Base-by-base conservation (phyloP, 2,113 vertebrate species). In the Barbus barbus region DNA sequence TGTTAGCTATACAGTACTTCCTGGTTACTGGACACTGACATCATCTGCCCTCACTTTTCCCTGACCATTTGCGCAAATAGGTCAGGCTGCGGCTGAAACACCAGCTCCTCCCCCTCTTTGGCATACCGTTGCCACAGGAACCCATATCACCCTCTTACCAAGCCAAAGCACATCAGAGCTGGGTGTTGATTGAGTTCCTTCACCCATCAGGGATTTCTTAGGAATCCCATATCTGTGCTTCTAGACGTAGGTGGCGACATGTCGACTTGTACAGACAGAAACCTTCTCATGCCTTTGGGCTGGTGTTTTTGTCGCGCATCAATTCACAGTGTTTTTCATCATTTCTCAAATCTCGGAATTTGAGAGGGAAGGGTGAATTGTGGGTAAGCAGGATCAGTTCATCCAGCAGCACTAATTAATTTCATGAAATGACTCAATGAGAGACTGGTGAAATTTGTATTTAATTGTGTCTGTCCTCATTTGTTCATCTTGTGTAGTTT, bases 1-100 rank as follows among this genome's bases (percentile, higher is more conserved):
- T n/a, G 28, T 31, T 33, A 53, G 63, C 41, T 51, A 31, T 67
- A 31, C 36, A 44, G 48, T 18, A 22, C 84, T 65, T 65, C 72
- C 83, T 48, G 3, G 84, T 77, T 82, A 67, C 78, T 65, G 79
- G 87, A 78, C 83, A 75, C 69, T 91, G 87, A 90, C 90, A 88
- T 90, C 77, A 88, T 51, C 38, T 77, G 31, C 58, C 71, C 89
- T 75, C 85, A 48, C 85, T 90, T 87, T 78, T 36, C 1, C 16
- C 38, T 90, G 88, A 90, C 90, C 90, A 80, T 78, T 72, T 81
- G 86, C 71, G 79, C 88, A 93, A 91, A 90, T 91, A 90, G 90
- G 91, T 78, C 92, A 91, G 81, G 80, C 85, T 77, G 88, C 89
- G 90, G 87, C 90, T 91, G 90, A 93, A 90, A 91, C 88, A 81